These are phyloP conservation scores for Holacanthella duospinosa DNA, from an alignment of 2,888 invertebrate genomes.

Conservation along the genomic window DNA sequence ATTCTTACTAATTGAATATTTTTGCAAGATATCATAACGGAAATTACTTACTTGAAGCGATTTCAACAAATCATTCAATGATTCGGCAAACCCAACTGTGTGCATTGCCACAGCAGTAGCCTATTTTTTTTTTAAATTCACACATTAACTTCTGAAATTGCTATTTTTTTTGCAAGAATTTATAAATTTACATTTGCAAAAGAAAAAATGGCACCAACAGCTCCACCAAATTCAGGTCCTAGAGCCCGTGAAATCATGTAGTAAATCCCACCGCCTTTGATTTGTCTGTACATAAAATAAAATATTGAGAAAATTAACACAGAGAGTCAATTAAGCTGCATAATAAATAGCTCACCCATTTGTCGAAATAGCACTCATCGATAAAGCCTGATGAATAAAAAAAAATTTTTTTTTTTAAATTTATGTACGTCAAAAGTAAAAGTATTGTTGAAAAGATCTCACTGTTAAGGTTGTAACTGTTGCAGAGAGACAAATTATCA, in stretches of 20 bases:
- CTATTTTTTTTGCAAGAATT: neutral
- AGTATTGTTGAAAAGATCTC: too few species aligned
- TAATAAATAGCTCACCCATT: constrained; percentile 7
- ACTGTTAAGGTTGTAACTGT: constrained; percentile 35
- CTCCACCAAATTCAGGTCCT: constrained; percentile 47
- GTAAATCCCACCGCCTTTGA: constrained; percentile 36
- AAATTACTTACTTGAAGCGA: constrained; percentile 38
- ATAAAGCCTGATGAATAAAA: too few species aligned
- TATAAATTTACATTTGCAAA: constrained; percentile 46
- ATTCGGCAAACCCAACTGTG: constrained; percentile 55
- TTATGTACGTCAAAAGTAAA: too few species aligned
- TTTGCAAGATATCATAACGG: neutral
- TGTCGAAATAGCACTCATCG: constrained; percentile 35
- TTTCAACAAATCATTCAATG: constrained; percentile 45
- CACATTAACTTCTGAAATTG: neutral
- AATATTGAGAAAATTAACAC: neutral
- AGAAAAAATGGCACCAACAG: constrained; percentile 54
- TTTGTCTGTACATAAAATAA: constrained; percentile 15
- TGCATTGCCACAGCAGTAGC: constrained; percentile 51
- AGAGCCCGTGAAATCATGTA: constrained; percentile 37
- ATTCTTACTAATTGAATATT: neutral
- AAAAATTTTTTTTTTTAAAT: too few species aligned
- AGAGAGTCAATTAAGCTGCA: too few species aligned
- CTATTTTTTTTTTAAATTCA: neutral
- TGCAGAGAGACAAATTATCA: constrained; percentile 36